These are phyloP conservation scores for Agrypnia vestita DNA, from an alignment of 1,140 invertebrate genomes.

Conservation along the genomic window DNA sequence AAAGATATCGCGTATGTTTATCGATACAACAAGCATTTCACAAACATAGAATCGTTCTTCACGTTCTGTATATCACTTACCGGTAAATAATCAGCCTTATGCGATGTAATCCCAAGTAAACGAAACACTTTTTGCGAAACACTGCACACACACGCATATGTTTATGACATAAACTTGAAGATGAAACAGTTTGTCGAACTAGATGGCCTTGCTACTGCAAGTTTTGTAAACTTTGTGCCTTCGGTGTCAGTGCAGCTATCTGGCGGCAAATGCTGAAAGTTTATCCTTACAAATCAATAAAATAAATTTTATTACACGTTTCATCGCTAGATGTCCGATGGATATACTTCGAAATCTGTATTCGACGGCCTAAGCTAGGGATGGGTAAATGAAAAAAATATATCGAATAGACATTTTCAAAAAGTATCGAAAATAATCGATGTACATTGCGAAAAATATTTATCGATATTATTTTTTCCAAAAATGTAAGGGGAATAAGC, in stretches of 20 bases:
- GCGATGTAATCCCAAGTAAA: constrained; percentile 43
- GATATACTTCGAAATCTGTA: too few relatives aligned
- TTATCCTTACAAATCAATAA: not conserved
- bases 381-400: too few relatives aligned
- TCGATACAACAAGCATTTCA: constrained; percentile 26
- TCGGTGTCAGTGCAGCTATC: not conserved
- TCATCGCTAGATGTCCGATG: too few relatives aligned
- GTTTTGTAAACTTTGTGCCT: constrained; percentile 33
- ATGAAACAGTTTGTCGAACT: constrained; percentile 41
- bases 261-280: constrained; percentile 16
- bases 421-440: too few relatives aligned
- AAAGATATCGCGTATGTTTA: constrained; percentile 32
- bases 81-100: constrained; percentile 13
- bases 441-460: too few relatives aligned
- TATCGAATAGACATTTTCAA: too few relatives aligned
- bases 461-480: too few relatives aligned
- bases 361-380: too few relatives aligned
- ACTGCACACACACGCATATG: constrained; percentile 50
- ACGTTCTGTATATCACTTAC: constrained; percentile 20
- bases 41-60: not conserved
- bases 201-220: constrained; percentile 34
- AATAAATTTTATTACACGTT: not conserved
- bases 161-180: constrained; percentile 53
- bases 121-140: constrained; percentile 29
- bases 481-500: too few relatives aligned